Percentiles rank a stretch among this genome's conserved stretches.
These are phyloP conservation scores for Argyrosomus japonicus DNA, from an alignment of 2,113 vertebrate species.

Conservation along the genomic window DNA sequence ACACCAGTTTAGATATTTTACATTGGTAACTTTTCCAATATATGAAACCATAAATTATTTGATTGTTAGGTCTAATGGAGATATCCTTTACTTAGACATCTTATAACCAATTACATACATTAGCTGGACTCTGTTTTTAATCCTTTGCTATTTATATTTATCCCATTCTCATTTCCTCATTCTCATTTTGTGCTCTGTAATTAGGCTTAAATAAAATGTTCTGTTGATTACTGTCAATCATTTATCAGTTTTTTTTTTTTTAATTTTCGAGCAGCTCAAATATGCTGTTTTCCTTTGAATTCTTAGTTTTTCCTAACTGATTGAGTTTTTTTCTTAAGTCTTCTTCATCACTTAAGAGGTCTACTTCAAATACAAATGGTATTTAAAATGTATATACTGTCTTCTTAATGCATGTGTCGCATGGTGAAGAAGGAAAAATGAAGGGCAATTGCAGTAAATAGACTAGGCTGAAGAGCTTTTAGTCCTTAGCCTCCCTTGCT, in stretches of 20 bases:
- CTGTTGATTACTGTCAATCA: conserved; percentile 2
- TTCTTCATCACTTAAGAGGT: background rate
- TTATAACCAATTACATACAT: conserved; percentile 25
- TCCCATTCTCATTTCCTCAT: background rate
- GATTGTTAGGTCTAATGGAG: conserved; percentile 8
- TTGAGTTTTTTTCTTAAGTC: background rate
- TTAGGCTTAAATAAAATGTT: conserved; percentile 21
- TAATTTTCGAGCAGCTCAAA: background rate
- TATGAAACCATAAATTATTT: conserved; percentile 12
- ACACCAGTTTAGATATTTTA: conserved; percentile 23
- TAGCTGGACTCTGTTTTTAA: conserved; percentile 11
- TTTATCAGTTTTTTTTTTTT: background rate
- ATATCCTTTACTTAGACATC: background rate
- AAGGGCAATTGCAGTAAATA: conserved; percentile 71
- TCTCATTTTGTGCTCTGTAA: conserved; percentile 18
- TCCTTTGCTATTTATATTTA: conserved; percentile 14
- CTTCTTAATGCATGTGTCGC: conserved; percentile 3
- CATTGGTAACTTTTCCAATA: conserved; percentile 36
- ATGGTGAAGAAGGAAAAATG: conserved; percentile 34
- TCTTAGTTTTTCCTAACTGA: background rate
- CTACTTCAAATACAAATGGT: background rate
- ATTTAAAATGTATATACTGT: conserved; percentile 28
- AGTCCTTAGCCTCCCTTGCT: conserved; percentile 60
- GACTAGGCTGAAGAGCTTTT: conserved; percentile 75
- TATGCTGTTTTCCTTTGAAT: background rate